Percentiles rank a stretch among this genome's conserved stretches.
Conservation (phyloP, 2,113 vertebrate species). For the Maylandia zebra region DNA sequence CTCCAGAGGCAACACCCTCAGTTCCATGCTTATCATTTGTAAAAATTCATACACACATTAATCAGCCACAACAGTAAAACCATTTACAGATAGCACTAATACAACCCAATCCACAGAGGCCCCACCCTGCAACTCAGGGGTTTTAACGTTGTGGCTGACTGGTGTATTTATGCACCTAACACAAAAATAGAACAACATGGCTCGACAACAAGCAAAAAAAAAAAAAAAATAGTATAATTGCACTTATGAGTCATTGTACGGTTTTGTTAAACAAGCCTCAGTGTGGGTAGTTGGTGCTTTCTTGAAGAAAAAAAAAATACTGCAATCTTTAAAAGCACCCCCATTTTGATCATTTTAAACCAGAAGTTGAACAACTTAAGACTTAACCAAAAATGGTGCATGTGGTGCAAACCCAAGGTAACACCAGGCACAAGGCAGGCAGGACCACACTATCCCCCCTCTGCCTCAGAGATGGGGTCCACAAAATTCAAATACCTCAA, state of each 20-base stretch:
- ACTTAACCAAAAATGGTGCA: conserved; percentile 53
- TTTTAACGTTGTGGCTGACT: not conserved
- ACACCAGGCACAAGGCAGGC: conserved; percentile 68
- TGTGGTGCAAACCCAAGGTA: conserved; percentile 53
- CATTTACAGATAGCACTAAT: not conserved
- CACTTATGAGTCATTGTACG: conserved; percentile 84
- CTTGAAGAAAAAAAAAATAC: conserved; percentile 51
- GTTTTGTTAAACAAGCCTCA: conserved; percentile 68
- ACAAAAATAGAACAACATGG: conserved; percentile 61
- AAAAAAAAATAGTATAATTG: conserved; percentile 89
- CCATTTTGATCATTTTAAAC: conserved; percentile 67
- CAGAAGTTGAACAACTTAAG: conserved; percentile 58
- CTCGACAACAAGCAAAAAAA: conserved; percentile 69
- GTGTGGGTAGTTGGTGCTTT: conserved; percentile 58
- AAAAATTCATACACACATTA: conserved; percentile 28
- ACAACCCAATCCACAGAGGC: not conserved
- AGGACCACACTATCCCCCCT: conserved; percentile 30
- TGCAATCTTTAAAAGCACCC: conserved; percentile 85
- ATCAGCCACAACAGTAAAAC: not conserved
- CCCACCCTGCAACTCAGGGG: not conserved
- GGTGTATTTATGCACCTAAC: conserved; percentile 42
- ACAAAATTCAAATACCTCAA: conserved; percentile 59
- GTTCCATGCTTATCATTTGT: conserved; percentile 51
- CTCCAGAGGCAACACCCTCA: conserved; percentile 31
- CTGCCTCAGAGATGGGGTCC: conserved; percentile 23